Percentiles rank a stretch among this genome's conserved stretches.
Evolutionary conservation across 2,113 vertebrate genomes (phyloP).

Genomic region (Picathartes gymnocephalus): DNA sequence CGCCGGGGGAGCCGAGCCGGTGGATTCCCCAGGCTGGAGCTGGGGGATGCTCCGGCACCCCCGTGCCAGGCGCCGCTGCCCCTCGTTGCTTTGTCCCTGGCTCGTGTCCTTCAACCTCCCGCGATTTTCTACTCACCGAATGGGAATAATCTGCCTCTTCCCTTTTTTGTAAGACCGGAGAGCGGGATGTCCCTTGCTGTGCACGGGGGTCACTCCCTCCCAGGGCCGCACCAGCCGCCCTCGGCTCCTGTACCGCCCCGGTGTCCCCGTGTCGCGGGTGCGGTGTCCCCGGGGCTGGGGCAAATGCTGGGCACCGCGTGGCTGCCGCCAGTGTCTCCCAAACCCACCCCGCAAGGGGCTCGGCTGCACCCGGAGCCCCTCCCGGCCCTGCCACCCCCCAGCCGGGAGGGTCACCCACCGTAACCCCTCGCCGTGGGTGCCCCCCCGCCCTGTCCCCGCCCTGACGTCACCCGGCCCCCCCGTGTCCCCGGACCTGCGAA

Average conservation of each 20-base stretch:
- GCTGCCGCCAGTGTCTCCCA: neutral
- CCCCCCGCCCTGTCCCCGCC: neutral
- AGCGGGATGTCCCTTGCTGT: rapidly evolving
- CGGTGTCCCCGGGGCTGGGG: neutral
- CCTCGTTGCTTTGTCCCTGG: neutral
- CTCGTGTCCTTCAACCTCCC: rapidly evolving
- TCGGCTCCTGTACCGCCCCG: rapidly evolving
- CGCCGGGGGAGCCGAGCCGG: neutral
- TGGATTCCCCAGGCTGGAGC: neutral
- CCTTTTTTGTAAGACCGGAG: rapidly evolving
- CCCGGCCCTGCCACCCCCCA: neutral
- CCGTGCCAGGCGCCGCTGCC: neutral
- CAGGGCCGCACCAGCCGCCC: rapidly evolving
- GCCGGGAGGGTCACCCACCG: neutral
- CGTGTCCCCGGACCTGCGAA: neutral
- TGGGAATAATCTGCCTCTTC: neutral
- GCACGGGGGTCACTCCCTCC: rapidly evolving
- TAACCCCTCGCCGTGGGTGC: rapidly evolving
- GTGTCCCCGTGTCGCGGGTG: neutral
- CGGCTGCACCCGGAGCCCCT: neutral
- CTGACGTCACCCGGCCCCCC: neutral
- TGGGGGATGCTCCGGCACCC: neutral
- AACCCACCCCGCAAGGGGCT: neutral
- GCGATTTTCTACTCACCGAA: rapidly evolving
- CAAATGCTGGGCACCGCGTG: neutral